A percentile compares a stretch with the other conserved stretches of the same genome.
Evolutionary conservation across 2,888 invertebrate species (phyloP).

Genomic region (Macrostomum cliftonense): DNA sequence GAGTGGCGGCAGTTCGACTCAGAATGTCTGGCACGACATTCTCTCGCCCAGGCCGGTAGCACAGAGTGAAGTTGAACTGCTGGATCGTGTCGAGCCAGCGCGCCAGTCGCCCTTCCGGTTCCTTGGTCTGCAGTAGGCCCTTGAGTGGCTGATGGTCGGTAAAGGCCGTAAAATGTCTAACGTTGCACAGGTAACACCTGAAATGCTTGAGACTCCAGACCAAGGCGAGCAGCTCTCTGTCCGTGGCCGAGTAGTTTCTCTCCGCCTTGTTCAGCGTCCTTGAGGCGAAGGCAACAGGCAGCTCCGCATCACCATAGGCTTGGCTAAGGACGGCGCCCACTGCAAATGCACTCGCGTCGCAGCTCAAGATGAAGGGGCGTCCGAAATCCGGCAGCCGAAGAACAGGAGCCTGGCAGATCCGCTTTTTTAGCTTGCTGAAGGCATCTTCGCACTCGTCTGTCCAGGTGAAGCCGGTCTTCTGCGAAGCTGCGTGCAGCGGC

Average conservation of each 20-base stretch:
- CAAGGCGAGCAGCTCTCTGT: slow-evolving; percentile 11
- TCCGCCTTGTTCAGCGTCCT: slow-evolving; percentile 7
- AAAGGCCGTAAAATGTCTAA: slow-evolving; percentile 1
- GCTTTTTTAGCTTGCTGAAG: slow-evolving; percentile 12
- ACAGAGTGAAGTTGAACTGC: too few species aligned
- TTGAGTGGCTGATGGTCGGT: slow-evolving; percentile 2
- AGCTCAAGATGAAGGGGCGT: neutral
- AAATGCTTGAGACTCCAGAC: slow-evolving; percentile 12
- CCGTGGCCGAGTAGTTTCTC: slow-evolving; percentile 12
- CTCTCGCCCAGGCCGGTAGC: too few species aligned
- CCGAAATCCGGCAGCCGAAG: slow-evolving; percentile 11
- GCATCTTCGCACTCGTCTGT: slow-evolving; percentile 7
- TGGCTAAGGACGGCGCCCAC: too few species aligned
- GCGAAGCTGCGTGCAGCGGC: neutral
- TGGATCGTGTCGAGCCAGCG: too few species aligned
- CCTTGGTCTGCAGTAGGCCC: neutral
- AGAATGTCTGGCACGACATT: too few species aligned
- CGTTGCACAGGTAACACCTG: slow-evolving; percentile 8
- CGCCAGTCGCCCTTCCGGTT: too few species aligned
- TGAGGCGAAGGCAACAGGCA: slow-evolving; percentile 19
- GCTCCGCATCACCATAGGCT: too few species aligned
- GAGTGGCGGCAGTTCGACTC: too few species aligned
- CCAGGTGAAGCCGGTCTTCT: slow-evolving; percentile 11
- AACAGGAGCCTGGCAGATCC: slow-evolving; percentile 10
- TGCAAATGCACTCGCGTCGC: too few species aligned